Conservation (phyloP, 2,888 invertebrate species). For the Meteorus cinctellus region DNA sequence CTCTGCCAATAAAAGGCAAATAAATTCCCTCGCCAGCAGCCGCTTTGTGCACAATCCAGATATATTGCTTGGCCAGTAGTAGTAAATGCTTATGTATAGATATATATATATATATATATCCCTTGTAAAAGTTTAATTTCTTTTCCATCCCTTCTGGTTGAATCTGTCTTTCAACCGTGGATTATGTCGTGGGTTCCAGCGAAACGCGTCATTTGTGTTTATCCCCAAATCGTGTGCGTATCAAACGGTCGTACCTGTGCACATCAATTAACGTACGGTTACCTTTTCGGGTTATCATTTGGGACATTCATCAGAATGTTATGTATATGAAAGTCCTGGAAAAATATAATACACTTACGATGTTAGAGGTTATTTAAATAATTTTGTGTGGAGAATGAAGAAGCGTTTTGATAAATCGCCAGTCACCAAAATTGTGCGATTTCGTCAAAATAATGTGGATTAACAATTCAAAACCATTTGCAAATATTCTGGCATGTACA, state of each 20-base stretch:
- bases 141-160: conserved; percentile 6
- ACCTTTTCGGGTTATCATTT: too few species aligned
- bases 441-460: neutral
- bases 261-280: neutral
- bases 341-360: too few species aligned
- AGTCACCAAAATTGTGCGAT: too few species aligned
- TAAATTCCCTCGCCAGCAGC: conserved; percentile 61
- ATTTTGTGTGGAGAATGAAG: too few species aligned
- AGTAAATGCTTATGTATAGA: neutral
- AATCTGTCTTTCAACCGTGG: neutral
- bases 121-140: neutral
- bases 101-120: neutral
- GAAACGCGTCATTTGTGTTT: neutral
- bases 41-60: conserved; percentile 44
- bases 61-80: conserved; percentile 27
- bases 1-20: conserved; percentile 67
- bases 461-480: neutral
- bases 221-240: neutral
- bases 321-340: too few species aligned
- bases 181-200: neutral
- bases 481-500: too few species aligned
- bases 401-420: too few species aligned
- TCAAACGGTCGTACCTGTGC: neutral
- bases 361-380: too few species aligned
- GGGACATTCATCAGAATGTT: too few species aligned